Conservation (phyloP, 1,140 invertebrate genomes). For the Panagrolaimus sp. region DNA sequence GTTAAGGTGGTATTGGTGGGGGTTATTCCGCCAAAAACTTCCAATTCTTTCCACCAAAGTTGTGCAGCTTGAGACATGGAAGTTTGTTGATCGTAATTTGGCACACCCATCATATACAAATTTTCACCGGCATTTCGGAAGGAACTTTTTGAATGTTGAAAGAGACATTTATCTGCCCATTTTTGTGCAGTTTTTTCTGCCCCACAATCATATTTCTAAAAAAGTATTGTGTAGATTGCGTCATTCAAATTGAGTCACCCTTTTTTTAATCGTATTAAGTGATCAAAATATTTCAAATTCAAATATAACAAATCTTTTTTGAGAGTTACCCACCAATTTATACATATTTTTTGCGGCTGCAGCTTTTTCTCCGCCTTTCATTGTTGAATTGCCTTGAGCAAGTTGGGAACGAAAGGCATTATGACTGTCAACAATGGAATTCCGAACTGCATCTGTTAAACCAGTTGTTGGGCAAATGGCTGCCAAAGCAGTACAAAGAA, state of each 20-base stretch:
- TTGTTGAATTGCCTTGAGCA: background rate
- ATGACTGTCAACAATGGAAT: background rate
- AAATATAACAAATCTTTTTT: too few species aligned
- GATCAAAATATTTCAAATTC: too few species aligned
- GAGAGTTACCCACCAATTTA: background rate
- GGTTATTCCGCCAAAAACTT: background rate
- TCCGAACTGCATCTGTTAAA: background rate
- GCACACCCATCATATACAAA: background rate
- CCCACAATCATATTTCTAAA: background rate
- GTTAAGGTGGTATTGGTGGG: background rate
- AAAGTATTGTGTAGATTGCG: background rate
- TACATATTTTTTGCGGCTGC: slow-evolving; percentile 3
- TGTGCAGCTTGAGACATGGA: background rate
- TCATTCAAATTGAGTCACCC: too few species aligned
- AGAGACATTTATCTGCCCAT: background rate
- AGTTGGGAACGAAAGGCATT: background rate
- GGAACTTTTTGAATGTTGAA: background rate
- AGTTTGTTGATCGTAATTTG: background rate
- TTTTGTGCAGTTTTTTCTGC: background rate
- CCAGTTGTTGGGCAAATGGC: background rate
- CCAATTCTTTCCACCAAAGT: slow-evolving; percentile 1
- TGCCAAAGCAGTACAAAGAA: too few species aligned
- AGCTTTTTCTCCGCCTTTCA: background rate
- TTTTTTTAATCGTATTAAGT: too few species aligned
- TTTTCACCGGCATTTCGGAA: background rate